A percentile compares a stretch with the other conserved stretches of the same genome.
Conservation (phyloP, 2,113 vertebrate species). For the Thomomys bottae region DNA sequence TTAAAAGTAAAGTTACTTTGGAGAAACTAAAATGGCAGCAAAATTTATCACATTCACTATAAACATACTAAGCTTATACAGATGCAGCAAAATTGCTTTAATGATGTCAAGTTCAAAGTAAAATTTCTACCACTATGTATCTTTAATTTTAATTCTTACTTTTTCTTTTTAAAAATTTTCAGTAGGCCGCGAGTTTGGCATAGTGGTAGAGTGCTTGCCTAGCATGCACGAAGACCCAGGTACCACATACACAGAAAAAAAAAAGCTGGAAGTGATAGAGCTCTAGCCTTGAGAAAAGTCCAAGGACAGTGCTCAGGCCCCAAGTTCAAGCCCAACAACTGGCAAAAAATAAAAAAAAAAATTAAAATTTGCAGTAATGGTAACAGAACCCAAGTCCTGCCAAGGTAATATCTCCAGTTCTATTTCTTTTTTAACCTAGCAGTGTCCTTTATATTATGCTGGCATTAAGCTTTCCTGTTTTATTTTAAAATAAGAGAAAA, state of each 20-base stretch:
- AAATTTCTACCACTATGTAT: neutral
- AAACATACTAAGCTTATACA: neutral
- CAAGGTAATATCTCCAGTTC: neutral
- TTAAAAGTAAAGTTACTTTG: neutral
- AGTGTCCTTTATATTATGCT: neutral
- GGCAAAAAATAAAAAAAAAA: no score
- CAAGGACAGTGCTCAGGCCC: no score
- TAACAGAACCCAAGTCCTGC: neutral
- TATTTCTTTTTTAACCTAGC: neutral
- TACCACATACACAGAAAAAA: no score
- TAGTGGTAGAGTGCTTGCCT: no score
- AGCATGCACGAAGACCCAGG: no score
- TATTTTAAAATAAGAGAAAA: neutral
- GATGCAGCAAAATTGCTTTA: neutral
- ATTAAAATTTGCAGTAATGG: no score
- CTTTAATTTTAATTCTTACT: neutral
- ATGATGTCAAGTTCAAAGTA: neutral
- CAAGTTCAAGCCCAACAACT: no score
- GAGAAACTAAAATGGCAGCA: neutral
- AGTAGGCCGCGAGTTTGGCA: no score
- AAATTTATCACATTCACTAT: neutral
- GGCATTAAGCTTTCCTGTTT: neutral
- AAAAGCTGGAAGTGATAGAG: no score
- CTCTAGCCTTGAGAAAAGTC: no score
- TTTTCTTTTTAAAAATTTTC: neutral